Evolutionary conservation across 2,888 invertebrate species (phyloP).

Genomic region (Lasioglossum morio): DNA sequence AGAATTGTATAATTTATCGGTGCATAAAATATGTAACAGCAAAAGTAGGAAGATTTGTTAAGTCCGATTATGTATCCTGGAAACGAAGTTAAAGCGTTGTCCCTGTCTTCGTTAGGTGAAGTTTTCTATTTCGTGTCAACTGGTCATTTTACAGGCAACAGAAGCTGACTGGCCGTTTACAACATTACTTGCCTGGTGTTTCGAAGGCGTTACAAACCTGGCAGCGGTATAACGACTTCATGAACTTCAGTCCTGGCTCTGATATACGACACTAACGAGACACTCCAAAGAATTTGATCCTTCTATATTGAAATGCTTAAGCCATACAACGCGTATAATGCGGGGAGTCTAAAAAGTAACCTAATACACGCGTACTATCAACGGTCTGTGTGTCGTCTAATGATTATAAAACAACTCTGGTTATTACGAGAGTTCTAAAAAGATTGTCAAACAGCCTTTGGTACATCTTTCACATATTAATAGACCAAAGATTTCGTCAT

Average conservation of each 20-base stretch:
- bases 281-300: slow-evolving; percentile 15
- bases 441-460: neutral
- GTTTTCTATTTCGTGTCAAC: slow-evolving; percentile 56
- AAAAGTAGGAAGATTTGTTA: neutral
- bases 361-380: neutral
- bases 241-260: slow-evolving; percentile 24
- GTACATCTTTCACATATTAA: neutral
- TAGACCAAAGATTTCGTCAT: neutral
- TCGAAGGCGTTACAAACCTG: slow-evolving; percentile 59
- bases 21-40: neutral
- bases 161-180: slow-evolving; percentile 57
- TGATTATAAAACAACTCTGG: neutral
- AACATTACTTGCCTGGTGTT: slow-evolving; percentile 52
- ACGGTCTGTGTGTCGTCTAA: neutral
- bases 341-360: neutral
- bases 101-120: neutral
- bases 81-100: neutral
- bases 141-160: slow-evolving; percentile 58
- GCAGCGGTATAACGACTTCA: slow-evolving; percentile 44
- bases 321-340: neutral
- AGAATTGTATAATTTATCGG: neutral
- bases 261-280: slow-evolving; percentile 48
- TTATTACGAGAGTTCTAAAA: neutral
- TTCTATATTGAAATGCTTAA: neutral
- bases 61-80: neutral